Conservation (phyloP, 2,888 invertebrate genomes). For the Ramazzottius varieornatus region DNA sequence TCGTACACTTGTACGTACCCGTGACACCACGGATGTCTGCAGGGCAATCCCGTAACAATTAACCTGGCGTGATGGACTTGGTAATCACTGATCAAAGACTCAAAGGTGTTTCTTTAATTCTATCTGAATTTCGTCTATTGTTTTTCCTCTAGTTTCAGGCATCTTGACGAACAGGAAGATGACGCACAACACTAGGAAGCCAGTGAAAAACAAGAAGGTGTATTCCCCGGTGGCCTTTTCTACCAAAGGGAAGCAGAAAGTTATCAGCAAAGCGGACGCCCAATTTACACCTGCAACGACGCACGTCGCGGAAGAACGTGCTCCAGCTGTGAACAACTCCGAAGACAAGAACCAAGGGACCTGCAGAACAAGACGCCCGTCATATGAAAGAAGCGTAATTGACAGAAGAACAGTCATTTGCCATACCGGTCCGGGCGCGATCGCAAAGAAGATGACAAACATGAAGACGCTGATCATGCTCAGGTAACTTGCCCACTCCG, state of each 20-base stretch:
- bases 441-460: conserved; percentile 88
- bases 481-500: conserved; percentile 84
- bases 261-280: conserved; percentile 85
- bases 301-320: conserved; percentile 83
- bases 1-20: too few species aligned
- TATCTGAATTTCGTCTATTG: conserved; percentile 58
- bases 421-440: conserved; percentile 83
- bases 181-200: conserved; percentile 85
- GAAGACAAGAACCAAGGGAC: conserved; percentile 97
- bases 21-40: too few species aligned
- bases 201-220: conserved; percentile 94
- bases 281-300: conserved; percentile 88
- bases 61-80: too few species aligned
- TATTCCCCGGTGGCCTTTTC: conserved; percentile 42
- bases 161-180: conserved; percentile 93
- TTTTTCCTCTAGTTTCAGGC: conserved; percentile 92
- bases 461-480: conserved; percentile 73
- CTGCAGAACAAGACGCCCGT: too few species aligned
- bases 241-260: conserved; percentile 76
- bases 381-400: too few species aligned
- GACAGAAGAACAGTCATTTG: too few species aligned
- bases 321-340: conserved; percentile 83
- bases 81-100: too few species aligned
- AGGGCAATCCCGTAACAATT: too few species aligned
- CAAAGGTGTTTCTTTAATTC: not conserved